A percentile compares a stretch with the other conserved stretches of the same genome.
phyloP scores from a whole-genome alignment of 2,113 vertebrate genomes.

The Gyps fulvus region DNA sequence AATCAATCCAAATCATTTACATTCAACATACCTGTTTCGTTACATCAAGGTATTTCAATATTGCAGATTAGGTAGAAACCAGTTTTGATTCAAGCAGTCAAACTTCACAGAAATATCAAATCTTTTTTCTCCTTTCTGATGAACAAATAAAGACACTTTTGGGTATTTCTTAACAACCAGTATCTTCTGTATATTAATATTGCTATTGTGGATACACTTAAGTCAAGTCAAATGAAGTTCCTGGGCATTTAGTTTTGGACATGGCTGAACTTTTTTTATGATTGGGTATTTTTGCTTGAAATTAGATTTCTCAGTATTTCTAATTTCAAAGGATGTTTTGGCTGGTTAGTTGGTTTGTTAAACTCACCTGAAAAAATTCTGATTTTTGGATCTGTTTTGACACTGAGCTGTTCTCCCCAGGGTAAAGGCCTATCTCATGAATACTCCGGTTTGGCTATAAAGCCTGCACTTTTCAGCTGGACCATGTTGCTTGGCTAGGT shows the following conservation, averaged over 20 bases:
- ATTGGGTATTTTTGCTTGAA: not conserved
- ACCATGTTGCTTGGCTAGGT: not conserved
- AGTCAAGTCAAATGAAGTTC: not conserved
- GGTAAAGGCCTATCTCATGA: rapidly evolving
- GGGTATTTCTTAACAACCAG: not conserved
- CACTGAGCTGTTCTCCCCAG: not conserved
- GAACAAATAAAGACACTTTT: not conserved
- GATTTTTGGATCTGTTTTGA: not conserved
- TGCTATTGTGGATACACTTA: not conserved
- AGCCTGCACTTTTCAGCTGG: not conserved
- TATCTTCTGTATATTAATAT: not conserved
- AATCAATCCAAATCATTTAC: not conserved
- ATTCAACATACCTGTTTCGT: not conserved
- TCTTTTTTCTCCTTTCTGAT: not conserved
- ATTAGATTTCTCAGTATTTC: not conserved
- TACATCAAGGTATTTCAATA: not conserved
- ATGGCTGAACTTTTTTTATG: not conserved
- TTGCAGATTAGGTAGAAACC: not conserved
- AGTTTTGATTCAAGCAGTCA: not conserved
- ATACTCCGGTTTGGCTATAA: not conserved
- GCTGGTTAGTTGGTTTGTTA: not conserved
- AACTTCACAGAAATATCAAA: not conserved
- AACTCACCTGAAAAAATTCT: not conserved
- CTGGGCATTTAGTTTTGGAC: not conserved
- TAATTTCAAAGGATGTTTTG: not conserved